Evolutionary conservation across 2,888 invertebrate genomes (phyloP).

Genomic region (Ferdinandea cuprea): DNA sequence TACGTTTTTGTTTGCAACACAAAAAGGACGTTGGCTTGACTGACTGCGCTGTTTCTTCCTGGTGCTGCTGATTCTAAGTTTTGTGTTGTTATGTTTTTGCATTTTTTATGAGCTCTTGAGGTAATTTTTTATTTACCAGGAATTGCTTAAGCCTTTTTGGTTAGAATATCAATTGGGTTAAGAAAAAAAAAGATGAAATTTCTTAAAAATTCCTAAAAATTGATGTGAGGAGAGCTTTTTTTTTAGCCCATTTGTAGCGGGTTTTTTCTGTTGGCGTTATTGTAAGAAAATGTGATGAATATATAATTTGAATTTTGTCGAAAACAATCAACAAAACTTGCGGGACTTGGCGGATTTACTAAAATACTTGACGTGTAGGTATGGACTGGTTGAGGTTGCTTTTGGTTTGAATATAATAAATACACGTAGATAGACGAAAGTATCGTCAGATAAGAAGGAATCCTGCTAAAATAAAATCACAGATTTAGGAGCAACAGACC

Average conservation of each 20-base stretch:
- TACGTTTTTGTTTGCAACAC: background rate
- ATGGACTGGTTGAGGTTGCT: too few relatives aligned
- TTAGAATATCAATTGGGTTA: slow-evolving; percentile 4
- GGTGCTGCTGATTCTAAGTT: slow-evolving; percentile 5
- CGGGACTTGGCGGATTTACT: too few relatives aligned
- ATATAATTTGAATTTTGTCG: too few relatives aligned
- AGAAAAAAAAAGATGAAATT: slow-evolving; percentile 17
- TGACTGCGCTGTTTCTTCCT: slow-evolving; percentile 6
- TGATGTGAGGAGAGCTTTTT: background rate
- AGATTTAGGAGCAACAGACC: too few relatives aligned
- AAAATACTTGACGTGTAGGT: too few relatives aligned
- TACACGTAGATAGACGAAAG: too few relatives aligned
- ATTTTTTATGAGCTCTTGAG: slow-evolving; percentile 41
- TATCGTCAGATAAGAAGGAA: too few relatives aligned
- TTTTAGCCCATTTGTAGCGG: background rate
- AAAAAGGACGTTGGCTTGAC: background rate
- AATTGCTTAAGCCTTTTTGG: slow-evolving; percentile 10
- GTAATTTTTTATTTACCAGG: slow-evolving; percentile 9
- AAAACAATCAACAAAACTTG: too few relatives aligned
- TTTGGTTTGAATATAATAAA: too few relatives aligned
- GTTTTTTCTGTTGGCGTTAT: too few relatives aligned
- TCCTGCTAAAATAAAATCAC: too few relatives aligned
- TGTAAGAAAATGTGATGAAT: too few relatives aligned
- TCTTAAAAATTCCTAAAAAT: slow-evolving; percentile 23
- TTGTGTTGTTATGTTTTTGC: slow-evolving; percentile 26